Percentiles rank a stretch among this genome's conserved stretches.
These are phyloP conservation scores for Drosophila navojoa DNA, from an alignment of 1,140 invertebrate genomes.

Conservation along the genomic window DNA sequence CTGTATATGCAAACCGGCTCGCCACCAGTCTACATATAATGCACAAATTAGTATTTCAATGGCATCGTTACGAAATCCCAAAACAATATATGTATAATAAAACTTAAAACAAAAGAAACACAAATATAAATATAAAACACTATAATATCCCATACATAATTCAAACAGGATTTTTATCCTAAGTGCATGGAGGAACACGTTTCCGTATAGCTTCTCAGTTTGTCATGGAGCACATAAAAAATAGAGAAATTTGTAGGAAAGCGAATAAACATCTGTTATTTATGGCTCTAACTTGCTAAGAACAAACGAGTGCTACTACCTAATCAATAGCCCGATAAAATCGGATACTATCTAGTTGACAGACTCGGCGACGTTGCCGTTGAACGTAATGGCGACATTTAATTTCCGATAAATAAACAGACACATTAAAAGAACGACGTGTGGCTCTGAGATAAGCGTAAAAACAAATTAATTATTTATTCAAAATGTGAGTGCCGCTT, in stretches of 20 bases:
- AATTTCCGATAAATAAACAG: conserved; percentile 12
- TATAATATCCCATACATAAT: not conserved
- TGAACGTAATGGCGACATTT: conserved; percentile 39
- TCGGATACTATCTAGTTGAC: conserved; percentile 19
- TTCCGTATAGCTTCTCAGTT: not conserved
- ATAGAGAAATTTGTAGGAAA: conserved; percentile 2
- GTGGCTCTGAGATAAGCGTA: conserved; percentile 1
- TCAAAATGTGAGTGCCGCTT: not conserved
- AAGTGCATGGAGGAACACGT: not conserved
- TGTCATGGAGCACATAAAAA: not conserved
- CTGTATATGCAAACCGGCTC: conserved; percentile 50
- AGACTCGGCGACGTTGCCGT: conserved; percentile 15
- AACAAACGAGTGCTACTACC: conserved; percentile 48
- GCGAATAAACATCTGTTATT: conserved; percentile 2
- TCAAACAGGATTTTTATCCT: conserved; percentile 14
- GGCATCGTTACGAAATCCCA: conserved; percentile 59
- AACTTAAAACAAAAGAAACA: not conserved
- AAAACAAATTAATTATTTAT: conserved; percentile 25
- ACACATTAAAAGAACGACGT: conserved; percentile 12
- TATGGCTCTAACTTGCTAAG: conserved; percentile 22
- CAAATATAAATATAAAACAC: conserved; percentile 2
- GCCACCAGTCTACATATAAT: not conserved
- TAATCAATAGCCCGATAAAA: conserved; percentile 48
- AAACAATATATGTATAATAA: not conserved
- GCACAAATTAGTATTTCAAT: conserved; percentile 15